Base-by-base conservation (phyloP, 1,140 invertebrate genomes). In the Pararge aegeria region DNA sequence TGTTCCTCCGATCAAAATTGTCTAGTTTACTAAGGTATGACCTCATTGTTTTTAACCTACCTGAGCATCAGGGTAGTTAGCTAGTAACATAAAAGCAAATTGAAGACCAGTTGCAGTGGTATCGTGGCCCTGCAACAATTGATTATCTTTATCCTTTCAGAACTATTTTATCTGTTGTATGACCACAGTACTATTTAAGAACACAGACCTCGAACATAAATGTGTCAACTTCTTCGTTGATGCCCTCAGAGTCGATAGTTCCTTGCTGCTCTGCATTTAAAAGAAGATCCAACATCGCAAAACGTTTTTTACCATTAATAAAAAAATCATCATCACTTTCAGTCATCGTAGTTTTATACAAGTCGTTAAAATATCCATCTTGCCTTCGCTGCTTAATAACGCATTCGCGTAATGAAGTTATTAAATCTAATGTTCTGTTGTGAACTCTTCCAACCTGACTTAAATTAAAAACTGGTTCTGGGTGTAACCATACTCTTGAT, bases 101-200 rank as follows among this genome's bases (percentile, higher is more conserved):
- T 91, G 91, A 20, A 95, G 88, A 1, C 91, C 94, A 1, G 93
- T 91, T 1, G 94, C 92, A 0, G 95, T 95, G 13, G 96, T 97
- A 76, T 97, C 96, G 73, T 97, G 95, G 2, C 80, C 80, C 80
- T 80, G 51, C 13, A 73, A 72, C 20, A 60, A 59, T 27, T 7
- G 27, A 1, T 27, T 9, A 0, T n/a, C n/a, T n/a, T n/a, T n/a
- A n/a, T n/a, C n/a, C n/a, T n/a, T n/a, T n/a, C n/a, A n/a, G n/a
- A n/a, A n/a, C n/a, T n/a, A n/a, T n/a, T n/a, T n/a, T n/a, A n/a
- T n/a, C n/a, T n/a, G n/a, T n/a, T n/a, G n/a, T n/a, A n/a, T n/a
- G n/a, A n/a, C n/a, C n/a, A n/a, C n/a, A n/a, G n/a, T n/a, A n/a
- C n/a, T n/a, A n/a, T n/a, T n/a, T n/a, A n/a, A n/a, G n/a, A 30